phyloP scores from a whole-genome alignment of 2,113 vertebrate species.

The Pseudopodoces humilis region DNA sequence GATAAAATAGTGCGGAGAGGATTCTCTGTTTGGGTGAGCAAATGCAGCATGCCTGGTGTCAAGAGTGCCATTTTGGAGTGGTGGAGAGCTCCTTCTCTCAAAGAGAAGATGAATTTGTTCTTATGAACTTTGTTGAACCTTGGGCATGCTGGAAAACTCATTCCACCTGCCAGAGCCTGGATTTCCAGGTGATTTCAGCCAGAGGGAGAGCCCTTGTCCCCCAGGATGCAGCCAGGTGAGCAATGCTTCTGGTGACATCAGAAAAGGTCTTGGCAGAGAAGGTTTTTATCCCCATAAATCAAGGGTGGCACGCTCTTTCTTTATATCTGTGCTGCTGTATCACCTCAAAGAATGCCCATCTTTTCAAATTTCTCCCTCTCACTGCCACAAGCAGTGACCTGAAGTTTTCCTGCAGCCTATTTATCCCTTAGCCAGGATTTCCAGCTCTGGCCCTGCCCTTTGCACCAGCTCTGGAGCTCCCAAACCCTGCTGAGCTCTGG shows the following conservation, averaged over 20 bases:
- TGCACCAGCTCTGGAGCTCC: background rate
- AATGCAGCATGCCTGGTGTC: background rate
- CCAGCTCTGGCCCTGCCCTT: background rate
- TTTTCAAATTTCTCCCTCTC: background rate
- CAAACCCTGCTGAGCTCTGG: background rate
- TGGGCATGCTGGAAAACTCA: fast-evolving
- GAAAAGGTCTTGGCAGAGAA: background rate
- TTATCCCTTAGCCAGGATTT: background rate
- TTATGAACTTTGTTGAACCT: background rate
- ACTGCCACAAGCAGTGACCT: background rate
- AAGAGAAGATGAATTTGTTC: background rate
- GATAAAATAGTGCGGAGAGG: background rate
- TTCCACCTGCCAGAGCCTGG: background rate
- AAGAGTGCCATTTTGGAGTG: background rate
- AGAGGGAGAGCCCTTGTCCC: background rate
- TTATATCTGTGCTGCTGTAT: background rate
- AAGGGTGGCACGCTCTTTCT: background rate
- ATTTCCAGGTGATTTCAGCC: background rate
- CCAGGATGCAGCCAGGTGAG: no score
- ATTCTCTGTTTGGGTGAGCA: background rate
- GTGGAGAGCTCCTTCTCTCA: background rate
- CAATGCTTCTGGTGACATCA: background rate
- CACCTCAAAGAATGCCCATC: background rate
- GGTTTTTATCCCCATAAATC: background rate
- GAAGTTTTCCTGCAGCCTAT: background rate